Conservation (phyloP, 1,140 invertebrate genomes). For the Pachyrhynchus sulphureomaculatus region DNA sequence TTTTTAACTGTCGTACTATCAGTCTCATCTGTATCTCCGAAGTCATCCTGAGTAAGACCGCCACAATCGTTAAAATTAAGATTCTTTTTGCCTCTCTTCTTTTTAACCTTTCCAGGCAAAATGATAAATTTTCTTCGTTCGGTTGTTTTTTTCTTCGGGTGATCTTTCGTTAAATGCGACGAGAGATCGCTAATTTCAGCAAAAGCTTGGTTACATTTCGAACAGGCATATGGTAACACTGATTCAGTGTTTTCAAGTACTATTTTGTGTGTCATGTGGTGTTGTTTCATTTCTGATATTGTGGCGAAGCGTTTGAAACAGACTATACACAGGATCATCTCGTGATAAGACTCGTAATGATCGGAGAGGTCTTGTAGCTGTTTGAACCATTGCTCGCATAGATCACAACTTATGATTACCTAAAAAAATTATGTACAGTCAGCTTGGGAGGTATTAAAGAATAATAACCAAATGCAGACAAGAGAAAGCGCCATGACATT, state of each 20-base stretch:
- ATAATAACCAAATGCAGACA: no score
- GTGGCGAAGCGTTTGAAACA: slow-evolving; percentile 33
- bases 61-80: slow-evolving; percentile 14
- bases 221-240: slow-evolving; percentile 39
- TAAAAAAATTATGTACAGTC: no score
- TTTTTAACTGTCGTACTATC: background rate
- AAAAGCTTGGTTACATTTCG: slow-evolving; percentile 40
- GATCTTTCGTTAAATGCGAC: slow-evolving; percentile 32
- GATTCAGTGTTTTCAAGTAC: slow-evolving; percentile 7
- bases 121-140: no score
- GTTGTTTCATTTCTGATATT: slow-evolving; percentile 26
- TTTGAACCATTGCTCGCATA: slow-evolving; percentile 30
- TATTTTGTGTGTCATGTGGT: slow-evolving; percentile 35
- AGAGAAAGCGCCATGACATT: no score
- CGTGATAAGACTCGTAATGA: slow-evolving; percentile 26
- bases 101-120: background rate
- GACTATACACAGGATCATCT: slow-evolving; percentile 33
- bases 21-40: background rate
- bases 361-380: slow-evolving; percentile 18
- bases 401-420: slow-evolving; percentile 28
- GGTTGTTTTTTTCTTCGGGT: slow-evolving; percentile 20
- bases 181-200: slow-evolving; percentile 35
- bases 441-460: no score
- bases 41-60: slow-evolving; percentile 2
- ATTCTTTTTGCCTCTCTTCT: background rate